phyloP scores from a whole-genome alignment of 2,888 invertebrate genomes.

The Lithophane ornitopus region DNA sequence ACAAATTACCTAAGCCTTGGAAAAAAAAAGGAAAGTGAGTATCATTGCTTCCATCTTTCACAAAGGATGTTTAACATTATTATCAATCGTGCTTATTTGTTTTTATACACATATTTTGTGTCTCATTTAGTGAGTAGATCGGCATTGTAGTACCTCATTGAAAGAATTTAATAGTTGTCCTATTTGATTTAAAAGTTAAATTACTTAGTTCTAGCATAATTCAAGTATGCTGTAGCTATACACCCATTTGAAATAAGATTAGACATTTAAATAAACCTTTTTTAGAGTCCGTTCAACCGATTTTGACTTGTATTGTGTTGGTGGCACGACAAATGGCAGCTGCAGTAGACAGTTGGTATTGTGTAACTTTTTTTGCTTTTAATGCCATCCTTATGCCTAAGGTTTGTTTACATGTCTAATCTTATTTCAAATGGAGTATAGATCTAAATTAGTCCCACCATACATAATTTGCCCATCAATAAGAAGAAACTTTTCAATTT shows the following conservation, averaged over 20 bases:
- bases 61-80: neutral
- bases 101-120: neutral
- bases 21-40: conserved; percentile 90
- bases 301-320: too few species aligned
- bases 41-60: conserved; percentile 1
- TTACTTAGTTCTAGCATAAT: neutral
- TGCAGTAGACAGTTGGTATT: too few species aligned
- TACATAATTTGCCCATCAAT: neutral
- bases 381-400: too few species aligned
- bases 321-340: too few species aligned
- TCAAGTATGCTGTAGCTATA: neutral
- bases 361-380: too few species aligned
- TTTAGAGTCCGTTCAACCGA: too few species aligned
- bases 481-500: neutral
- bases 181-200: neutral
- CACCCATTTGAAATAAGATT: too few species aligned
- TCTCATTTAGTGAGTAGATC: too few species aligned
- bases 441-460: neutral
- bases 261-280: too few species aligned
- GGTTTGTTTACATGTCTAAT: too few species aligned
- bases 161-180: neutral
- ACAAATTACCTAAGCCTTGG: conserved; percentile 82
- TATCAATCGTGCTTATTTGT: neutral
- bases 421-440: too few species aligned
- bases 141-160: neutral